Evolutionary conservation across 2,888 invertebrate species (phyloP).

Genomic region (Pimpla rufipes): DNA sequence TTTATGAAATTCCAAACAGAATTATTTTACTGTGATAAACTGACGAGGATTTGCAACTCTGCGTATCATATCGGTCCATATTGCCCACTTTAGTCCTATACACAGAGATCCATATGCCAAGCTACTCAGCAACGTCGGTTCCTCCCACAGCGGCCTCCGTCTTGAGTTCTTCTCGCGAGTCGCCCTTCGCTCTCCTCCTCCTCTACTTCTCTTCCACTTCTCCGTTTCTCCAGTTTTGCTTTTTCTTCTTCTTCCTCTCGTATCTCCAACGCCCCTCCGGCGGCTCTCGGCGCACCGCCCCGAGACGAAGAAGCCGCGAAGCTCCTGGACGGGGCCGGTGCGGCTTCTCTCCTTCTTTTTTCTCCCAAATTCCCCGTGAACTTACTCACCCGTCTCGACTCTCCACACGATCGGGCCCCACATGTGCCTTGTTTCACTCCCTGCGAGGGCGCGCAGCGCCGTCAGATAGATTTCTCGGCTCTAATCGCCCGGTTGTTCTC

Average conservation of each 20-base stretch:
- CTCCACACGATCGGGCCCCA: constrained; percentile 73
- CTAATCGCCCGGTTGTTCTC: constrained; percentile 55
- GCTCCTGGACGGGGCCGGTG: constrained; percentile 17
- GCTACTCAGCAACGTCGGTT: constrained; percentile 24
- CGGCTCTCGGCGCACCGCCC: background rate
- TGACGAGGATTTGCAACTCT: too few species aligned
- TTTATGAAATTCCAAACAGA: too few species aligned
- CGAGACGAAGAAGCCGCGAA: background rate
- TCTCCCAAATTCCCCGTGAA: constrained; percentile 79
- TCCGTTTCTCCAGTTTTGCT: background rate
- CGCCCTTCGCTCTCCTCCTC: constrained; percentile 25
- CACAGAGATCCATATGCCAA: constrained; percentile 10
- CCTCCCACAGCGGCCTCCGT: constrained; percentile 43
- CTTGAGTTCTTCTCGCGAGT: constrained; percentile 32
- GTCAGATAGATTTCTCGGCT: constrained; percentile 57
- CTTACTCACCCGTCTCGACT: constrained; percentile 81
- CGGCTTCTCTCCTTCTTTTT: constrained; percentile 48
- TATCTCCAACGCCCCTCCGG: background rate
- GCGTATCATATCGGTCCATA: too few species aligned
- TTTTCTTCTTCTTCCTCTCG: background rate
- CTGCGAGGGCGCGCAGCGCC: background rate
- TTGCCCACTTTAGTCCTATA: too few species aligned
- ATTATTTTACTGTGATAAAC: too few species aligned
- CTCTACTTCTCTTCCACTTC: constrained; percentile 3
- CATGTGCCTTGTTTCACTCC: constrained; percentile 73